Percentiles rank a stretch among this genome's conserved stretches.
phyloP scores from a whole-genome alignment of 1,140 invertebrate genomes.

The Zaprionus ornatus region DNA sequence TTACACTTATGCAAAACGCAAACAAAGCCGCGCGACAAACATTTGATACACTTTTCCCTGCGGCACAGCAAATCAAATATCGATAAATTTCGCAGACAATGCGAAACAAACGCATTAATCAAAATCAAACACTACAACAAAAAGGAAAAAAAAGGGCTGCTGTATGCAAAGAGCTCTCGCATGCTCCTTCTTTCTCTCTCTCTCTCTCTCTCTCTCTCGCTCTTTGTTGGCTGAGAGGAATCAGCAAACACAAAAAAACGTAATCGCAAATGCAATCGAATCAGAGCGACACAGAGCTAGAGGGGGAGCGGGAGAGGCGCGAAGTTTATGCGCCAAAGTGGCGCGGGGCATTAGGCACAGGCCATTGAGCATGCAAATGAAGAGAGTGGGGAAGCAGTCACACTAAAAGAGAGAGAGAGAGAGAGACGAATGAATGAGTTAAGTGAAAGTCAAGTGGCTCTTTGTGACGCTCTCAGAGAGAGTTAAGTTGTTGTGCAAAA shows the following conservation, averaged over 20 bases:
- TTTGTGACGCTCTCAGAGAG: constrained; percentile 54
- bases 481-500: constrained; percentile 7
- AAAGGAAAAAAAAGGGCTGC: constrained; percentile 47
- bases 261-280: background rate
- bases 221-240: background rate
- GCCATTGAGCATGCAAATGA: constrained; percentile 58
- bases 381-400: background rate
- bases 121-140: constrained; percentile 40
- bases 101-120: constrained; percentile 65
- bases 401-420: constrained; percentile 23
- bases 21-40: constrained; percentile 76
- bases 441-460: constrained; percentile 77
- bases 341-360: constrained; percentile 44
- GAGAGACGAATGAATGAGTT: constrained; percentile 28
- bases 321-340: constrained; percentile 59
- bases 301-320: constrained; percentile 20
- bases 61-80: constrained; percentile 73
- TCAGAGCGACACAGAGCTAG: background rate
- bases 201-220: background rate
- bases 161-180: constrained; percentile 42
- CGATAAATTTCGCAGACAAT: constrained; percentile 74
- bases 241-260: constrained; percentile 6
- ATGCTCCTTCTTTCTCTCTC: background rate
- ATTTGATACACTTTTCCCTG: constrained; percentile 69
- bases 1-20: constrained; percentile 73